Conservation (phyloP, 2,888 invertebrate genomes). For the Drosophila pseudotakahashii region DNA sequence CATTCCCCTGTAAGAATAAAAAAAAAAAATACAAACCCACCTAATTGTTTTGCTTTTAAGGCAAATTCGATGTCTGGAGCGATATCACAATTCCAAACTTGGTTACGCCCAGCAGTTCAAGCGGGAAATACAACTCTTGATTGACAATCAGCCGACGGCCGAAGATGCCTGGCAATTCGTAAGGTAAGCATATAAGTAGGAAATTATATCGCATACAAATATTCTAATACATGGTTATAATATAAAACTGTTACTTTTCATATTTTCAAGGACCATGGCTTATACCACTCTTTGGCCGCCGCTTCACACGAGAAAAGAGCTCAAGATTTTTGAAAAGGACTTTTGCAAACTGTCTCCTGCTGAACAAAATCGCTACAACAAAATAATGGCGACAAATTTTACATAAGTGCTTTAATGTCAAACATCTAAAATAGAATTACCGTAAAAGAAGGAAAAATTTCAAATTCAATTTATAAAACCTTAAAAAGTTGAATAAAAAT, state of each 20-base stretch:
- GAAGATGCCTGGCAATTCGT: slow-evolving; percentile 56
- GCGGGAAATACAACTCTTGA: slow-evolving; percentile 47
- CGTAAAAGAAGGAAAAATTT: not conserved
- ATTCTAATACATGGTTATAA: no score
- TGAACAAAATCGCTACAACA: slow-evolving; percentile 47
- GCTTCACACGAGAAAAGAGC: slow-evolving; percentile 58
- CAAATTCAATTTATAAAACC: not conserved
- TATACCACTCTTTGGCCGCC: slow-evolving; percentile 71
- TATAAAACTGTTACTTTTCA: no score
- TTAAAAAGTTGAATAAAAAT: no score
- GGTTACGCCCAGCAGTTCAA: slow-evolving; percentile 51
- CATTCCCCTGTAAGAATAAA: slow-evolving; percentile 32
- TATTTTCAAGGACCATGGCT: slow-evolving; percentile 48
- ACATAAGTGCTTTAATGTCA: not conserved
- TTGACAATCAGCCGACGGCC: slow-evolving; percentile 53
- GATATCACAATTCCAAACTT: not conserved
- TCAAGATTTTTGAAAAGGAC: slow-evolving; percentile 43
- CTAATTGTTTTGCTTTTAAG: not conserved
- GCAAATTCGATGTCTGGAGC: slow-evolving; percentile 26
- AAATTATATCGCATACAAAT: no score
- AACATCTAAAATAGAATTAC: not conserved
- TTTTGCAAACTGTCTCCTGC: slow-evolving; percentile 46
- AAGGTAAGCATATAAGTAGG: slow-evolving; percentile 24
- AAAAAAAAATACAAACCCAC: not conserved
- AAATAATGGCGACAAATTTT: slow-evolving; percentile 47